A percentile compares a stretch with the other conserved stretches of the same genome.
phyloP scores from a whole-genome alignment of 2,888 invertebrate genomes.

The Phyllotreta striolata region DNA sequence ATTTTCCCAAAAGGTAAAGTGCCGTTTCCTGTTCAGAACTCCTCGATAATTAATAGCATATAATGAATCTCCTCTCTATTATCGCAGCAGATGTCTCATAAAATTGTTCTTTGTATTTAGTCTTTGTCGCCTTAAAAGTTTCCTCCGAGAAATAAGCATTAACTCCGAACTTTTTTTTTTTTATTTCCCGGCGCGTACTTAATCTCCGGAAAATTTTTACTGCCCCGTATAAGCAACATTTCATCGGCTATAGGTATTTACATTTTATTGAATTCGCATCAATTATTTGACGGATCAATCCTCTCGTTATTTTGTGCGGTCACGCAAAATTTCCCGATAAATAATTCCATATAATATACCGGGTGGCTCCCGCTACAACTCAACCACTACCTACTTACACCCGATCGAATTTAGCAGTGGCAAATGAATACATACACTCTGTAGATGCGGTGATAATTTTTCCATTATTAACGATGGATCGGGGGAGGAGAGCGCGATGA shows the following conservation, averaged over 20 bases:
- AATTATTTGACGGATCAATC: not conserved
- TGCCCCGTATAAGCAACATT: no score
- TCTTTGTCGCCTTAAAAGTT: slow-evolving; percentile 18
- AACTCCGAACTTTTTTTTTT: slow-evolving; percentile 19
- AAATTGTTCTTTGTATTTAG: slow-evolving; percentile 22
- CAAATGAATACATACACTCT: no score
- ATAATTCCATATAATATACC: no score
- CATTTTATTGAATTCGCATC: no score
- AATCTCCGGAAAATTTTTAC: no score
- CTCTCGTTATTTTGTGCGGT: not conserved
- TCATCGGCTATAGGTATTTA: no score
- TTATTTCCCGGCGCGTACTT: no score
- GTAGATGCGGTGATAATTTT: slow-evolving; percentile 14
- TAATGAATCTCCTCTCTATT: slow-evolving; percentile 43
- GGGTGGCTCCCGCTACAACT: no score
- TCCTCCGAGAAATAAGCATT: slow-evolving; percentile 16
- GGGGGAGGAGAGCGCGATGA: not conserved
- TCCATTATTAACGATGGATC: slow-evolving; percentile 26
- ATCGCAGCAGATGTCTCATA: slow-evolving; percentile 28
- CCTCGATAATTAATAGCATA: slow-evolving; percentile 56
- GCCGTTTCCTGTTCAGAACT: slow-evolving; percentile 55
- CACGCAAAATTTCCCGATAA: slow-evolving; percentile 15
- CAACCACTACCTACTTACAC: no score
- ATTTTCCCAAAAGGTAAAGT: slow-evolving; percentile 50
- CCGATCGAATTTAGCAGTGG: no score